Conservation (phyloP, 2,797 vertebrate species). For the Naso thynnoides region DNA sequence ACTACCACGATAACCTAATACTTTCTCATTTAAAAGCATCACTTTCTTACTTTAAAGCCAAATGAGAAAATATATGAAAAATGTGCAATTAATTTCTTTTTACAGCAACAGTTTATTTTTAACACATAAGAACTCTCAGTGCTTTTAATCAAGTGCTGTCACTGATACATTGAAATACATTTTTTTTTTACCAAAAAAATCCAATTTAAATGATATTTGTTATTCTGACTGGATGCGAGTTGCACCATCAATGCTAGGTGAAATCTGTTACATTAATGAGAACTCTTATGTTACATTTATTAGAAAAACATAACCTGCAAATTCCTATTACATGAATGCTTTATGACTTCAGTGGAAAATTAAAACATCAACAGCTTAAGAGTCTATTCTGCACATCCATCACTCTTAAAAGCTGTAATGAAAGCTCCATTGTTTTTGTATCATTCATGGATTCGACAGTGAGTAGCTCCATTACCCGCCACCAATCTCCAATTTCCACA, state of each 20-base stretch:
- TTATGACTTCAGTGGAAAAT: constrained; percentile 48
- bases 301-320: constrained; percentile 26
- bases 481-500: constrained; percentile 13
- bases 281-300: constrained; percentile 25
- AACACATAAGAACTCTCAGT: not conserved
- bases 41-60: not conserved
- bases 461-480: constrained; percentile 16
- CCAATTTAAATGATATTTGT: constrained; percentile 8
- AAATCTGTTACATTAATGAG: constrained; percentile 34
- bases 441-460: not conserved
- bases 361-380: constrained; percentile 41
- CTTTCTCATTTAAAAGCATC: no score
- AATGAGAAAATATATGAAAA: not conserved
- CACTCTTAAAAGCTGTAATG: constrained; percentile 20
- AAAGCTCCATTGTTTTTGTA: constrained; percentile 2
- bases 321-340: constrained; percentile 34
- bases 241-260: constrained; percentile 13
- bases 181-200: constrained; percentile 17
- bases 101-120: not conserved
- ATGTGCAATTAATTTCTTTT: constrained; percentile 1
- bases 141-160: not conserved
- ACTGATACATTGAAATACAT: not conserved
- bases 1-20: not conserved
- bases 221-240: constrained; percentile 9
- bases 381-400: constrained; percentile 14